Percentiles rank a stretch among this genome's conserved stretches.
Conservation (phyloP, 2,888 invertebrate species). For the Mesoligia furuncula region DNA sequence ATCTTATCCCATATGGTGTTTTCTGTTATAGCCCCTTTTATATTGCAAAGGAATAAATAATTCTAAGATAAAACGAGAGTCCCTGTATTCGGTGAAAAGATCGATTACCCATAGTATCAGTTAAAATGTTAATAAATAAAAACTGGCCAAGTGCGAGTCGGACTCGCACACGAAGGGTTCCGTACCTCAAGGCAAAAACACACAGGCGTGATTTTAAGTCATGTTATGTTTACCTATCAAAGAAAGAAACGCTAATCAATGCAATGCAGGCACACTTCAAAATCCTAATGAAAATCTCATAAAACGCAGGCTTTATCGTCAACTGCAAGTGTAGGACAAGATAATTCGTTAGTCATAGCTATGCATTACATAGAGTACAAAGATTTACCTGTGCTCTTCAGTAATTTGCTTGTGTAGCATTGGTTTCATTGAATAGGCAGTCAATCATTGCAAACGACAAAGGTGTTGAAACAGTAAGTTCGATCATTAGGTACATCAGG, state of each 20-base stretch:
- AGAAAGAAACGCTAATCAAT: too few relatives aligned
- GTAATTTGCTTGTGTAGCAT: not conserved
- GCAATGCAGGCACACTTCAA: too few relatives aligned
- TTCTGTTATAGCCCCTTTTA: not conserved
- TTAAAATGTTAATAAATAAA: not conserved
- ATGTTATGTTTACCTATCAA: too few relatives aligned
- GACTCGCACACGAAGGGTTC: too few relatives aligned
- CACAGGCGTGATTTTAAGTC: too few relatives aligned
- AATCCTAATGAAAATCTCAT: not conserved
- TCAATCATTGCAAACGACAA: not conserved
- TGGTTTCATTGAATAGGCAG: not conserved
- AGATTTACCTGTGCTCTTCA: not conserved
- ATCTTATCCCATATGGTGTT: slow-evolving; percentile 35
- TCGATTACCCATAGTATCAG: not conserved
- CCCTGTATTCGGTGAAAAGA: too few relatives aligned
- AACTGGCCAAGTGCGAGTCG: too few relatives aligned
- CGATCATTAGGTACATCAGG: not conserved
- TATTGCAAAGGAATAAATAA: not conserved
- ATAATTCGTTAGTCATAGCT: not conserved
- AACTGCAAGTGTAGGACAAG: not conserved
- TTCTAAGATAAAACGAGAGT: not conserved
- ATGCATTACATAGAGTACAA: not conserved
- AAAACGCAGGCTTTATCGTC: not conserved
- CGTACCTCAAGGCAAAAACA: too few relatives aligned
- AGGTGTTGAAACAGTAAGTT: slow-evolving; percentile 2